phyloP scores from a whole-genome alignment of 2,113 vertebrate genomes.

The Ramphastos sulfuratus region DNA sequence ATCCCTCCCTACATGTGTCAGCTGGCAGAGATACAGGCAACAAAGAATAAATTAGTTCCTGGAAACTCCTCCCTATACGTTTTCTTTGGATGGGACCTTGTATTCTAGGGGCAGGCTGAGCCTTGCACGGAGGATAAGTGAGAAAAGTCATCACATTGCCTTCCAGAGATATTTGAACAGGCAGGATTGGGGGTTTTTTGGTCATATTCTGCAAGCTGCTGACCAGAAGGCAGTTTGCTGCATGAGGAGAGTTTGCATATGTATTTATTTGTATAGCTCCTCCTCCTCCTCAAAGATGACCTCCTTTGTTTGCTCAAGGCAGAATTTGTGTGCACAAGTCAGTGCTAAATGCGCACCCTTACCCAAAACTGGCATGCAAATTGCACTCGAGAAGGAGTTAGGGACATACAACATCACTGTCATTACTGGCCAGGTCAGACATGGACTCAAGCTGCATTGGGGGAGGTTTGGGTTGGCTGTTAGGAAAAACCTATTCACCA shows the following conservation, averaged over 20 bases:
- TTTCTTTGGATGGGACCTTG: constrained; percentile 6
- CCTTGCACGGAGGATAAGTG: background rate
- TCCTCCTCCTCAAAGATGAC: background rate
- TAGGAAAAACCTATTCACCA: no score
- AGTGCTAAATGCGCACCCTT: background rate
- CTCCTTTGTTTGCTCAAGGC: background rate
- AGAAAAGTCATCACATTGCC: background rate
- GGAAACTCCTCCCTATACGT: constrained; percentile 4
- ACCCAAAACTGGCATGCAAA: background rate
- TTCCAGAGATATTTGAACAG: background rate
- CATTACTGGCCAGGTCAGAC: background rate
- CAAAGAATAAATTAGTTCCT: constrained; percentile 13
- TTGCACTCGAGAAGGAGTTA: background rate
- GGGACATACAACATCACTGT: background rate
- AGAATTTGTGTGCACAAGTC: background rate
- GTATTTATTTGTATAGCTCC: background rate
- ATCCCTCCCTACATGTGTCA: background rate
- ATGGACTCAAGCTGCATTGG: no score
- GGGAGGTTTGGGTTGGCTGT: no score
- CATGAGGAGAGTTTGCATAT: background rate
- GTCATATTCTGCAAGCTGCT: background rate
- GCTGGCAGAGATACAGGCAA: constrained; percentile 15
- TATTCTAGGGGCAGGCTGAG: background rate
- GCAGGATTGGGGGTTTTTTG: background rate
- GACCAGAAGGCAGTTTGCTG: background rate